Evolutionary conservation across 2,888 invertebrate species (phyloP), one percentile per base, ranked within the genome.

Genomic region (Tryphoninae sp.): DNA sequence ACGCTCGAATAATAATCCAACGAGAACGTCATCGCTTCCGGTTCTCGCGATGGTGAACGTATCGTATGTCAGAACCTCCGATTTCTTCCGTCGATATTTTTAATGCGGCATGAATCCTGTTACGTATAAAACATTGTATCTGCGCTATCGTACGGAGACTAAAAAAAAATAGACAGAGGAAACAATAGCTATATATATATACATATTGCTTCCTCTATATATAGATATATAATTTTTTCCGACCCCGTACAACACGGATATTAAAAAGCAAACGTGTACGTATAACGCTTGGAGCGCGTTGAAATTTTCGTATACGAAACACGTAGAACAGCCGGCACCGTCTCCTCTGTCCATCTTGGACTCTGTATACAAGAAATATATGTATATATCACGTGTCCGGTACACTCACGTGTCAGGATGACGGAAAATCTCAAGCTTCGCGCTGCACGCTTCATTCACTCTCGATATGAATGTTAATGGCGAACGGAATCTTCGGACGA

Each of bases 361-460:
- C 64, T 53, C 58, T 59, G 62, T 19, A 53, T 33, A 7, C 33
- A 33, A 33, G 16, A 62, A 58, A 40, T 62, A 51, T 40, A 71
- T 9, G n/a, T 9, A 49, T 13, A 26, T 13, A 33, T 16, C 22
- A 72, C 75, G 80, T 77, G 72, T 49, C 49, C 65, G 65, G 72
- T 65, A 72, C 33, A 23, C 45, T 13, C 77, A 73, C 77, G 81
- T 77, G 77, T 81, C 68, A 64, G 55, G 68, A 81, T 77, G 81
- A 77, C 77, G 73, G 77, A 81, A 77, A 77, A 81, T 81, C 77
- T 62, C n/a, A 26, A 19, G 73, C 76, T 80, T 69, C 64, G 65
- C 61, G 72, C 68, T 74, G 58, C 81, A 81, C 73, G 73, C 77
- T 81, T 77, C 81, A 73, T 73, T 81, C 72, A 69, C 73, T 77